Evolutionary conservation across 1,140 invertebrate genomes (phyloP), one percentile per base, ranked within the genome.

Genomic region (Triops longicaudatus): DNA sequence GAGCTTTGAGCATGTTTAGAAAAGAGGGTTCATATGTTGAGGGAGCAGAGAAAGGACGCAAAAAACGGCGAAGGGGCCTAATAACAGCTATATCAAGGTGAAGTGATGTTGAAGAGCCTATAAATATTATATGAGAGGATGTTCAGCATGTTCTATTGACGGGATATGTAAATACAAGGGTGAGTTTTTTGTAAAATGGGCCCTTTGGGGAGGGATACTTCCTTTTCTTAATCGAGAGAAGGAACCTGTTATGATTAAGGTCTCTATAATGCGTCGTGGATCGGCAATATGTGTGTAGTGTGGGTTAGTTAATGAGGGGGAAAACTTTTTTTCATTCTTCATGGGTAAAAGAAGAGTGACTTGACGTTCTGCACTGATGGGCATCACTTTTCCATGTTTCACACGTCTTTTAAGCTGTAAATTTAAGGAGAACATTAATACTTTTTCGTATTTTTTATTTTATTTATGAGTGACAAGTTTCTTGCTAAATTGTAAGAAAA

Each of bases 131-230:
- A 63, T 17, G 50, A 63, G 14, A 63, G 50, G 50, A 63, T 63
- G 50, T 63, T 63, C 50, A 63, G 50, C 17, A 63, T 63, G 50
- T 63, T 63, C 50, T 63, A 63, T 63, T n/a, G 50, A 63, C 50
- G 50, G 50, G 14, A 63, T 63, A 63, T 63, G 50, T 63, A 63
- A 63, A 63, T 63, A 63, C 22, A 22, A 63, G 50, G 50, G 50
- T 63, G n/a, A 63, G 50, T 63, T 63, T 63, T 63, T 17, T 63
- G 50, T 4, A 37, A 37, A 37, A 37, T 2, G 31, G 31, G 31
- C 31, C 31, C 31, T 37, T 37, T 37, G 31, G 31, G 31, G 31
- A 37, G 31, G 31, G 31, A 37, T 37, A 37, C 31, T 37, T 37
- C 31, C 31, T 37, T 37, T 37, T 37, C 31, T 37, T 37, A 7